Base-by-base conservation (phyloP, 2,797 vertebrate genomes). In the Coilia nasus region DNA sequence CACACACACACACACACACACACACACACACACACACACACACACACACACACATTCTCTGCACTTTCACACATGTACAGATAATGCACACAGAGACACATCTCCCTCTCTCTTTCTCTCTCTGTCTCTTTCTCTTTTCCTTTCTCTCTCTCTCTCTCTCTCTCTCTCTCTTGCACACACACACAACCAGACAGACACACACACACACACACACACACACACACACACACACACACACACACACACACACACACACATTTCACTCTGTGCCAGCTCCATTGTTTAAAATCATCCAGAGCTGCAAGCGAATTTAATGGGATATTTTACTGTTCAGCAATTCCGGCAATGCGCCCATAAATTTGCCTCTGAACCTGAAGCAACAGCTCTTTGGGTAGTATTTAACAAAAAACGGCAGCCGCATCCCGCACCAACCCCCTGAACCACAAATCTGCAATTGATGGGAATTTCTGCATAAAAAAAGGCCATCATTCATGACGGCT, bases 241-340 rank as follows among this genome's bases (percentile, higher is more conserved):
- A 59, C 47, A 67, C n/a, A 71, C 23, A 75, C 62, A 84, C 67
- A 80, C 47, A 41, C 25, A 23, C 5, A 57, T 31, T 47, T 71
- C 84, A 31, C 86, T n/a, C 47, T 81, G 87, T 82, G 89, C n/a
- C 57, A 57, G 83, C 78, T 85, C 23, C 17, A 75, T 75, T 75
- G 67, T 75, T 75, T 75, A 75, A 75, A 75, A 75, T 75, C 67
- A 75, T 75, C 67, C 6, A 5, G 17, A 75, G 67, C 67, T 17
- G 67, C 46, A 84, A 83, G 84, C 80, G 41, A 81, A 75, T 75
- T 75, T 75, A 75, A 75, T 75, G 67, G 67, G 67, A 75, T 75
- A 75, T 67, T 56, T 81, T 62, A 83, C 28, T 85, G 67, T 62
- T 75, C 41, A 62, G 28, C 35, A 64, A 83, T 83, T 57, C 28